These are phyloP conservation scores for Macquaria australasica DNA, from an alignment of 2,113 vertebrate genomes.

Conservation along the genomic window DNA sequence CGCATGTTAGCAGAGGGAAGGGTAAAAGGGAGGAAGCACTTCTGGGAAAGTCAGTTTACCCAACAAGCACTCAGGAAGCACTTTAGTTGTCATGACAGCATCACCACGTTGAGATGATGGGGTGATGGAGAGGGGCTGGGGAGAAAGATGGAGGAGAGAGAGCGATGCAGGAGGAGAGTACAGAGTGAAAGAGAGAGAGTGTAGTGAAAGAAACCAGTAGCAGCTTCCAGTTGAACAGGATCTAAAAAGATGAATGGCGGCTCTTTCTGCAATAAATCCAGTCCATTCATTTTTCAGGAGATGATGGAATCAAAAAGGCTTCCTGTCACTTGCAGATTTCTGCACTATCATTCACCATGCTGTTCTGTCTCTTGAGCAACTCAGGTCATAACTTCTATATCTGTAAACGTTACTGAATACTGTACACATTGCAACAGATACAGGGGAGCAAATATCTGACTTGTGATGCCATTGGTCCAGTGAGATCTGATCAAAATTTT, in stretches of 20 bases:
- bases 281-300: constrained; percentile 61
- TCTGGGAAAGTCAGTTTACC: constrained; percentile 79
- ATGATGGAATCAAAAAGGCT: constrained; percentile 40
- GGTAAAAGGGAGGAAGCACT: constrained; percentile 68
- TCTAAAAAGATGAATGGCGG: constrained; percentile 58
- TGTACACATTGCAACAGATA: not conserved
- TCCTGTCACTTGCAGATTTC: constrained; percentile 46
- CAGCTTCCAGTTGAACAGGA: constrained; percentile 26
- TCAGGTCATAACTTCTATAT: constrained; percentile 23
- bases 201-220: constrained; percentile 32
- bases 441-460: not conserved
- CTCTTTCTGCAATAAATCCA: constrained; percentile 53
- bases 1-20: constrained; percentile 35
- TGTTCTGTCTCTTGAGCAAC: constrained; percentile 7
- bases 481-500: not conserved
- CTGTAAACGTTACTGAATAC: constrained; percentile 15
- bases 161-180: not conserved
- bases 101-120: constrained; percentile 69
- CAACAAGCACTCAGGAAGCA: constrained; percentile 81
- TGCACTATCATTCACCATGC: not conserved
- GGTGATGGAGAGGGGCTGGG: constrained; percentile 45
- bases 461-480: not conserved
- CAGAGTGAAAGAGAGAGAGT: not conserved
- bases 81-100: constrained; percentile 78
- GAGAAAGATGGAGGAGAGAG: constrained; percentile 5